phyloP scores from a whole-genome alignment of 53 echinoderm and acorn worm genomes.

The Stichopus horrens region DNA sequence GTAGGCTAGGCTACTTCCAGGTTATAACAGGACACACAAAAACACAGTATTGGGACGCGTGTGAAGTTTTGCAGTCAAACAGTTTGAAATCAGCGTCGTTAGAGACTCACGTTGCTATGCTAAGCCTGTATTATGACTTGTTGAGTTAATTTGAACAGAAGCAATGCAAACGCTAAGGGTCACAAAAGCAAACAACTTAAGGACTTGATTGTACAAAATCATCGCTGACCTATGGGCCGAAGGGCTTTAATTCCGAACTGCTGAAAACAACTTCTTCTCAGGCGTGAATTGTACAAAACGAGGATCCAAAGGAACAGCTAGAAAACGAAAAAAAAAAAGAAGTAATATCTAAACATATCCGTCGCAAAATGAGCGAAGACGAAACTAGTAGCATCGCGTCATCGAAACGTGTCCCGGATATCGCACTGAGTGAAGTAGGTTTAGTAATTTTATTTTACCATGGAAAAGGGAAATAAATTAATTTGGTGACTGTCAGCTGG shows the following conservation, averaged over 20 bases:
- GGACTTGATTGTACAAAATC: background rate
- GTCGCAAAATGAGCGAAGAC: background rate
- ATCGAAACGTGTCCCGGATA: background rate
- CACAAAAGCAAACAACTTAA: constrained; percentile 7
- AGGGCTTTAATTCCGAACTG: background rate
- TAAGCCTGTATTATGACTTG: background rate
- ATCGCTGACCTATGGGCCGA: background rate
- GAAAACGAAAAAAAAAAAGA: background rate
- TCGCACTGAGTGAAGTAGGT: constrained; percentile 35
- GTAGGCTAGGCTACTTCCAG: too few relatives aligned
- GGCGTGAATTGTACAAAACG: background rate
- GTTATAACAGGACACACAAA: too few relatives aligned
- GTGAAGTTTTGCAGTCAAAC: background rate
- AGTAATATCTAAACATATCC: background rate
- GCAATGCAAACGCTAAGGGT: constrained; percentile 19
- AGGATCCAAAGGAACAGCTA: background rate
- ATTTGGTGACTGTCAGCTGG: background rate
- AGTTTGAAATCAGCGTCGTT: background rate
- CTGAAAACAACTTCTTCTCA: background rate
- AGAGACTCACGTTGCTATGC: constrained; percentile 38
- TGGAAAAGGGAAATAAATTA: too few relatives aligned
- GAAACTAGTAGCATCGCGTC: background rate
- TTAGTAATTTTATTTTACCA: background rate
- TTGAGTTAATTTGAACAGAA: constrained; percentile 33
- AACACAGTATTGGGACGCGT: too few relatives aligned